phyloP scores from a whole-genome alignment of 2,797 vertebrate species.

The Borostomias antarcticus region DNA sequence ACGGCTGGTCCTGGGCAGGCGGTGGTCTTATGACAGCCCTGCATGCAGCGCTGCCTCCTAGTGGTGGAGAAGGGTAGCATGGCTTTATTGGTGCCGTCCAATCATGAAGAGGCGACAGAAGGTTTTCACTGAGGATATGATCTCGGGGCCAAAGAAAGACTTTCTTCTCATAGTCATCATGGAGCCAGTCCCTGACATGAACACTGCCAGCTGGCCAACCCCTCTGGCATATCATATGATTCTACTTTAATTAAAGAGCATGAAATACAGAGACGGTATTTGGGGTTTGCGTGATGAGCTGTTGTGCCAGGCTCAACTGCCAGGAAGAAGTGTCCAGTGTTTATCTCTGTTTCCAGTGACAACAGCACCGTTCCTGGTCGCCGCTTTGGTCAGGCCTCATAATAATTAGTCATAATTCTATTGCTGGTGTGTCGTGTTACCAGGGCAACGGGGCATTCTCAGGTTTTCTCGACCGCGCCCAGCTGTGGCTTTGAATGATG shows the following conservation, averaged over 20 bases:
- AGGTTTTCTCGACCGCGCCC: conserved; percentile 54
- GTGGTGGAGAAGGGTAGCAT: no score
- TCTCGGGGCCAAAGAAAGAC: not conserved
- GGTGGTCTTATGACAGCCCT: no score
- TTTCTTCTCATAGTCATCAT: conserved; percentile 16
- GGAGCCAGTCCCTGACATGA: not conserved
- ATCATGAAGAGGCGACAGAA: not conserved
- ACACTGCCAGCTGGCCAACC: not conserved
- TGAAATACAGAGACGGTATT: not conserved
- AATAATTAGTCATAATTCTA: conserved; percentile 51
- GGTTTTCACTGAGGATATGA: not conserved
- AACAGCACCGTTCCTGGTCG: conserved; percentile 43
- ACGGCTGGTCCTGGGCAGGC: no score
- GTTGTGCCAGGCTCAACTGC: conserved; percentile 27
- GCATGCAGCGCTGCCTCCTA: no score
- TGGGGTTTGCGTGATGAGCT: conserved; percentile 6
- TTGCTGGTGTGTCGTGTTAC: conserved; percentile 47
- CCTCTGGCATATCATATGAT: conserved; percentile 18
- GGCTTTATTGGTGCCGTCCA: no score
- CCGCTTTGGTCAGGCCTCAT: conserved; percentile 31
- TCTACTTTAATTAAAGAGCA: not conserved
- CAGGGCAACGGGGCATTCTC: conserved; percentile 49
- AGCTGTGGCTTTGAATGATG: not conserved
- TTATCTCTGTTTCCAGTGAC: conserved; percentile 47
- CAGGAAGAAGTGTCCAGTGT: conserved; percentile 44